Evolutionary conservation across 2,888 invertebrate species (phyloP).

Genomic region (Pardosa pseudoannulata): DNA sequence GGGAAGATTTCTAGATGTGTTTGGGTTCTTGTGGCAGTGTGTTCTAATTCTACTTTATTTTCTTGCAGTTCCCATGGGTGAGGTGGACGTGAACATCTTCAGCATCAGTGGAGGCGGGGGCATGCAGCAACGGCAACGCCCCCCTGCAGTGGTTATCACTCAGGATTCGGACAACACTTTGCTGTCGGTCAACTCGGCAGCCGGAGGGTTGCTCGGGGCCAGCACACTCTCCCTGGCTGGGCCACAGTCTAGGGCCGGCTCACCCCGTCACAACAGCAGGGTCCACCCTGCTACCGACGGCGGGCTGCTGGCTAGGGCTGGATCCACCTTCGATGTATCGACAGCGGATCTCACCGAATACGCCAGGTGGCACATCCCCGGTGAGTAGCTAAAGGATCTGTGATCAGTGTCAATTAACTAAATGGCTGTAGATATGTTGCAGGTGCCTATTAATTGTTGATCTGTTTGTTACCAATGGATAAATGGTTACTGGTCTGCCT

Average conservation of each 20-base stretch:
- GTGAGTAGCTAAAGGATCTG: too few species aligned
- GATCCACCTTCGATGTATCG: constrained; percentile 23
- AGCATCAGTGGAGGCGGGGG: constrained; percentile 54
- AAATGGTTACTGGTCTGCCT: too few species aligned
- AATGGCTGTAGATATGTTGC: too few species aligned
- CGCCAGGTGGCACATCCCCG: constrained; percentile 5
- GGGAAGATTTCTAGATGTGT: too few species aligned
- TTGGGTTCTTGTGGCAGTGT: too few species aligned
- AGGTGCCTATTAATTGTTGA: too few species aligned
- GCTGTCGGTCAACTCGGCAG: constrained; percentile 37
- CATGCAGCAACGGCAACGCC: constrained; percentile 46
- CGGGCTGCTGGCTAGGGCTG: constrained; percentile 42
- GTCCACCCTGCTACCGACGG: constrained; percentile 53
- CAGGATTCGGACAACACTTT: constrained; percentile 60
- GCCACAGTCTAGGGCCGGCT: constrained; percentile 46
- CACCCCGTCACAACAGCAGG: constrained; percentile 51
- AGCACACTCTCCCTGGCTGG: constrained; percentile 54
- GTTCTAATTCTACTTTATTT: too few species aligned
- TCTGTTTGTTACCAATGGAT: too few species aligned
- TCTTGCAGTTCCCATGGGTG: constrained; percentile 36
- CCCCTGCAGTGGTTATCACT: constrained; percentile 70
- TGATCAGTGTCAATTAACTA: too few species aligned
- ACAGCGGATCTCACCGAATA: not conserved
- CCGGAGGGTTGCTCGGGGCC: constrained; percentile 40
- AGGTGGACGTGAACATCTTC: constrained; percentile 57